A percentile compares a stretch with the other conserved stretches of the same genome.
These are phyloP conservation scores for Salvelinus namaycush DNA, from an alignment of 2,113 vertebrate genomes.

Conservation along the genomic window DNA sequence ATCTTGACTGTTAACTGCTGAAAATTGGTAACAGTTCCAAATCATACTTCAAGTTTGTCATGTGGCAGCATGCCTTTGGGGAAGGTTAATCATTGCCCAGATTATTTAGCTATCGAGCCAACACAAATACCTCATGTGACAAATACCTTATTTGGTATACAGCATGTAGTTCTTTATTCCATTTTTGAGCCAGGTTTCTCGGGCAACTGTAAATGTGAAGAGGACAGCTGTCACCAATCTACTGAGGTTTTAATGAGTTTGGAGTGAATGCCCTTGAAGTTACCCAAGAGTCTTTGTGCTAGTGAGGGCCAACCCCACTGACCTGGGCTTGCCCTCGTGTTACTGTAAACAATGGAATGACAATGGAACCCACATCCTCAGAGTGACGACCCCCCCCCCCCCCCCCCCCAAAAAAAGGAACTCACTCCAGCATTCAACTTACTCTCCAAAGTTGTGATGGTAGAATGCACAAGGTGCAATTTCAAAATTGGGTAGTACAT, in stretches of 20 bases:
- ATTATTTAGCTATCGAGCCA: neutral
- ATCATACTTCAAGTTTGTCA: no score
- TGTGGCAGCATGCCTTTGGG: neutral
- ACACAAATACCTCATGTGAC: neutral
- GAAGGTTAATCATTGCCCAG: neutral
- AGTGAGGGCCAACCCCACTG: neutral
- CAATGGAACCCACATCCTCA: slow-evolving; percentile 24
- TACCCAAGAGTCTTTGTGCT: slow-evolving; percentile 17
- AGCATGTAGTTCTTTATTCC: neutral
- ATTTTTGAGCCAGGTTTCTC: slow-evolving; percentile 30
- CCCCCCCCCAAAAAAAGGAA: no score
- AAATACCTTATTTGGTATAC: neutral
- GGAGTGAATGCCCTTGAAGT: slow-evolving; percentile 36
- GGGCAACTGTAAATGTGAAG: slow-evolving; percentile 14
- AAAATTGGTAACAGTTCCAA: neutral
- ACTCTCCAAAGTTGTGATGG: no score
- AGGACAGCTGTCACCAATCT: slow-evolving; percentile 9
- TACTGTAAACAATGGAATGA: slow-evolving; percentile 22
- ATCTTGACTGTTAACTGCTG: neutral
- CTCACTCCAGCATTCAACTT: no score
- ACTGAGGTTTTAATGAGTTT: slow-evolving; percentile 2
- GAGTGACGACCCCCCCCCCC: no score
- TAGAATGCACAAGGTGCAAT: no score
- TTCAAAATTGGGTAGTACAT: no score
- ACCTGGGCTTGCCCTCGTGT: neutral